Evolutionary conservation across 1,140 invertebrate genomes (phyloP).

Genomic region (Heliothis virescens): DNA sequence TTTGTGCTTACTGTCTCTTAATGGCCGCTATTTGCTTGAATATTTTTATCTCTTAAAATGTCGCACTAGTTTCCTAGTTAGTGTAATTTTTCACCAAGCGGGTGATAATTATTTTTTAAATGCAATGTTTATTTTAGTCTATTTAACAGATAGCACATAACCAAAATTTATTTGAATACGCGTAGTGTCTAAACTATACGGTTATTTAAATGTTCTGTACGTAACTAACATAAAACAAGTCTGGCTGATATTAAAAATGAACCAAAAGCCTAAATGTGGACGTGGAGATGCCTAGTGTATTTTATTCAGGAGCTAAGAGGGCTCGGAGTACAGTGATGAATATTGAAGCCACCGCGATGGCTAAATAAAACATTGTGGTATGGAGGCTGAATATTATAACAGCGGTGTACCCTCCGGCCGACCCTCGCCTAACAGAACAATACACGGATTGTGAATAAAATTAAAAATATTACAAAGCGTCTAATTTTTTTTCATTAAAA

Average conservation of each 20-base stretch:
- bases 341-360: conserved; percentile 57
- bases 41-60: conserved; percentile 36
- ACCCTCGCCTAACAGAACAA: conserved; percentile 59
- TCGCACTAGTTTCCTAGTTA: conserved; percentile 15
- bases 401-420: conserved; percentile 54
- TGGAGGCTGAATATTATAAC: conserved; percentile 57
- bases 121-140: conserved; percentile 14
- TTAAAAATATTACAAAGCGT: conserved; percentile 59
- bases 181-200: background rate
- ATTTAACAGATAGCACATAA: background rate
- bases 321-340: conserved; percentile 54
- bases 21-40: conserved; percentile 48
- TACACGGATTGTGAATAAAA: conserved; percentile 60
- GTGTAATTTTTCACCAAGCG: conserved; percentile 1
- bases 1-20: conserved; percentile 53
- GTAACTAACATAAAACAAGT: background rate
- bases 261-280: conserved; percentile 39
- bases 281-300: conserved; percentile 45
- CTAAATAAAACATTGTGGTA: conserved; percentile 63
- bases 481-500: conserved; percentile 55
- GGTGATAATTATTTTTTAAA: conserved; percentile 1
- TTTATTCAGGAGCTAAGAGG: conserved; percentile 55
- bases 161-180: background rate
- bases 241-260: conserved; percentile 7
- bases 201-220: background rate